Conservation (phyloP, 2,888 invertebrate species). For the Polydrusus pterygomalis region DNA sequence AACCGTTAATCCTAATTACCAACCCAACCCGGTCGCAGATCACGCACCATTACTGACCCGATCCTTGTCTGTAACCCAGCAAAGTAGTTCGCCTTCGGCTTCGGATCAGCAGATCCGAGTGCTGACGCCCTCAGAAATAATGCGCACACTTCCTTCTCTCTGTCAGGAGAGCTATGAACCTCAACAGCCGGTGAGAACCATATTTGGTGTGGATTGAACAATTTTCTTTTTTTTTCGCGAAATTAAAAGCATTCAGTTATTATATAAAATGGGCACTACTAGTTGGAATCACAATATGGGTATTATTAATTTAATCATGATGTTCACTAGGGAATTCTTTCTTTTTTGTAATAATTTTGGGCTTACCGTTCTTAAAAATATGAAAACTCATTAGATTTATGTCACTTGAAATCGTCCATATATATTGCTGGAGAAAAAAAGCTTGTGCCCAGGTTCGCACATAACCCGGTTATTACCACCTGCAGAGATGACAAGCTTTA, state of each 20-base stretch:
- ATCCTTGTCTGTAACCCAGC: constrained; percentile 61
- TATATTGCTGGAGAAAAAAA: too few species aligned
- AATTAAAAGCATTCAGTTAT: constrained; percentile 20
- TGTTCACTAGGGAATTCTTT: too few species aligned
- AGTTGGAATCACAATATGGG: constrained; percentile 16
- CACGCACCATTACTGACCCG: constrained; percentile 52
- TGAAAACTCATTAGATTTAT: too few species aligned
- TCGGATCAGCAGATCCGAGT: constrained; percentile 90
- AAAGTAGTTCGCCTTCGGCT: constrained; percentile 69
- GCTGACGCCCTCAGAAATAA: constrained; percentile 92
- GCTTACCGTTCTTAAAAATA: too few species aligned
- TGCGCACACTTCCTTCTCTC: constrained; percentile 92
- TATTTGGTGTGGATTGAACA: constrained; percentile 61
- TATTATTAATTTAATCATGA: too few species aligned
- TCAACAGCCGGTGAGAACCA: constrained; percentile 71
- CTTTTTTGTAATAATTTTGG: too few species aligned
- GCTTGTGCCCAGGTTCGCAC: too few species aligned
- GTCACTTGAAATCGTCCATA: too few species aligned
- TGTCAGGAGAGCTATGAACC: constrained; percentile 82
- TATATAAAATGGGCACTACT: constrained; percentile 10
- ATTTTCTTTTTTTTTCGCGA: constrained; percentile 52
- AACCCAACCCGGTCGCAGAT: constrained; percentile 57
- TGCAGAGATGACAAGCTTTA: too few species aligned
- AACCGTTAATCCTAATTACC: constrained; percentile 78
- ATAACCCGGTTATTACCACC: too few species aligned